A percentile compares a stretch with the other conserved stretches of the same genome.
These are phyloP conservation scores for Odontomachus brunneus DNA, from an alignment of 1,140 invertebrate species.

Conservation along the genomic window DNA sequence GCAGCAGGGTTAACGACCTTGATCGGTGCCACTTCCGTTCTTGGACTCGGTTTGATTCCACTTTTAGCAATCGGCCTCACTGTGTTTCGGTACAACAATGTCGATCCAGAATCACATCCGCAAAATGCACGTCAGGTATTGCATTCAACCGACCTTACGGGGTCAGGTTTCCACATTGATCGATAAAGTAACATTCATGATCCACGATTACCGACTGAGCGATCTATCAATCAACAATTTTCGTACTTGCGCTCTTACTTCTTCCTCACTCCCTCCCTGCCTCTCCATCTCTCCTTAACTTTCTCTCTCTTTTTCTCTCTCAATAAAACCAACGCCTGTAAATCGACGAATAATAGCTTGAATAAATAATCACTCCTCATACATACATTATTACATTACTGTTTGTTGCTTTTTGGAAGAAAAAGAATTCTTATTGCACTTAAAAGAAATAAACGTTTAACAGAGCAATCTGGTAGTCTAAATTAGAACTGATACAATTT, in stretches of 20 bases:
- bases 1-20: constrained; percentile 78
- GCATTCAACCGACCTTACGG: neutral
- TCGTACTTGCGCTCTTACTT: neutral
- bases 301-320: too few relatives aligned
- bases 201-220: neutral
- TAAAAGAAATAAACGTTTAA: too few relatives aligned
- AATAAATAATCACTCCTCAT: neutral
- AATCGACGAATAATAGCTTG: neutral
- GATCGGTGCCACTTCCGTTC: constrained; percentile 83
- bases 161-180: neutral
- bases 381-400: neutral
- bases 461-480: too few relatives aligned
- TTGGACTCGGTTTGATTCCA: constrained; percentile 91
- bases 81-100: constrained; percentile 91
- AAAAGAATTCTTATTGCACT: too few relatives aligned
- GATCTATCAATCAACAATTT: neutral
- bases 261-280: too few relatives aligned
- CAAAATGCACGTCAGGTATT: constrained; percentile 89
- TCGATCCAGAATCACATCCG: constrained; percentile 93
- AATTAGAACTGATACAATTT: constrained; percentile 32
- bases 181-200: constrained; percentile 2
- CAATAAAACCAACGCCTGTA: neutral
- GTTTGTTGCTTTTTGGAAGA: too few relatives aligned
- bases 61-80: constrained; percentile 92
- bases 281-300: too few relatives aligned